These are phyloP conservation scores for Ariolimax columbianus DNA, from an alignment of 2,888 invertebrate genomes.

Conservation along the genomic window DNA sequence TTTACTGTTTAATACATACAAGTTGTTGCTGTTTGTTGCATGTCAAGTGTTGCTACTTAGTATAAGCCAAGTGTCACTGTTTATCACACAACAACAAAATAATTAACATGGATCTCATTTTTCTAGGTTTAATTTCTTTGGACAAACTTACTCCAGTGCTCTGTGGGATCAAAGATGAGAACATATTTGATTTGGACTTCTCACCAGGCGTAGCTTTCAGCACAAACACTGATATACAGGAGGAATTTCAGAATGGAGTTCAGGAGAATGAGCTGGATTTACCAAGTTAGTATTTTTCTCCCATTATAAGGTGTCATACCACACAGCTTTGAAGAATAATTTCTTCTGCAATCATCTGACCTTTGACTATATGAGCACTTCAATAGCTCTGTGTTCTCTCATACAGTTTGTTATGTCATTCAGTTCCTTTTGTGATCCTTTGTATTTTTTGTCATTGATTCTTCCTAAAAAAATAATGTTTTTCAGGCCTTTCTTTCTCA, in stretches of 20 bases:
- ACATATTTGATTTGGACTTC: conserved; percentile 13
- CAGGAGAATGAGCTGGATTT: conserved; percentile 11
- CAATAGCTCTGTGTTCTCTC: neutral
- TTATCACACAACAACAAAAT: neutral
- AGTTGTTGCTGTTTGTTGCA: no score
- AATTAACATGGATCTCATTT: neutral
- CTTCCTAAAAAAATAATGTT: no score
- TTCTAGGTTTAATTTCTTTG: conserved; percentile 7
- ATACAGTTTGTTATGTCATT: no score
- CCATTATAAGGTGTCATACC: no score
- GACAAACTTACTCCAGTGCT: conserved; percentile 18
- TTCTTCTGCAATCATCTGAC: neutral
- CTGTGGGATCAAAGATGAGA: conserved; percentile 16
- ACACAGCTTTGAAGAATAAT: no score
- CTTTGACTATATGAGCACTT: no score
- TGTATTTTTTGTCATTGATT: no score
- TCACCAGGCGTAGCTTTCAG: conserved; percentile 13
- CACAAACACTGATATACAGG: conserved; percentile 13
- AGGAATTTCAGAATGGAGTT: neutral
- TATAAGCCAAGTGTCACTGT: neutral
- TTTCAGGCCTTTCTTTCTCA: no score
- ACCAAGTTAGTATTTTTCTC: conserved; percentile 15
- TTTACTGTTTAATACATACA: no score
- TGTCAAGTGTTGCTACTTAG: no score
- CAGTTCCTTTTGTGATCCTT: no score